Evolutionary conservation across 2,888 invertebrate genomes (phyloP).

Genomic region (Epirrita christyi): DNA sequence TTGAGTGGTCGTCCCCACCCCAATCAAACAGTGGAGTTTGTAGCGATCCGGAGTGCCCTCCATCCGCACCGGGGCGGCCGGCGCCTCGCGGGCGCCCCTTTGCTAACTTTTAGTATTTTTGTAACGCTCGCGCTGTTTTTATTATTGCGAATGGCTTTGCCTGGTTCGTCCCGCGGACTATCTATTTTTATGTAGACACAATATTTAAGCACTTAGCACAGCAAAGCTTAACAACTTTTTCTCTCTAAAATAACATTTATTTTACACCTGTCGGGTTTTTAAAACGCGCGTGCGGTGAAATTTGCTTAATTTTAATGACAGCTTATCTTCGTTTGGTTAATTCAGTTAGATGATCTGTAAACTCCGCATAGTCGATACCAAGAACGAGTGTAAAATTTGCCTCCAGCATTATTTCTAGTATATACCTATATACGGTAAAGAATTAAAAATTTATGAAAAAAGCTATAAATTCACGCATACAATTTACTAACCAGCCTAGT

Average conservation of each 20-base stretch:
- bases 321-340: not conserved
- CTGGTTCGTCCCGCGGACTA: slow-evolving; percentile 51
- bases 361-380: not conserved
- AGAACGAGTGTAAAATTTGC: not conserved
- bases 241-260: slow-evolving; percentile 22
- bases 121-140: slow-evolving; percentile 69
- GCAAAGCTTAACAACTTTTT: slow-evolving; percentile 38
- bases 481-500: slow-evolving; percentile 12
- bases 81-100: slow-evolving; percentile 66
- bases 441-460: slow-evolving; percentile 1
- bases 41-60: slow-evolving; percentile 42
- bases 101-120: slow-evolving; percentile 78
- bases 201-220: slow-evolving; percentile 35
- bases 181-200: slow-evolving; percentile 40
- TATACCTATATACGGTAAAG: not conserved
- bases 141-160: slow-evolving; percentile 64
- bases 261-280: slow-evolving; percentile 11
- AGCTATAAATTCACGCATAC: slow-evolving; percentile 10
- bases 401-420: not conserved
- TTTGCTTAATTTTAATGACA: not conserved
- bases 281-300: not conserved
- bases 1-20: slow-evolving; percentile 17
- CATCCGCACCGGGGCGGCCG: slow-evolving; percentile 47
- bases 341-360: not conserved
- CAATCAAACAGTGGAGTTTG: slow-evolving; percentile 21